A percentile compares a stretch with the other conserved stretches of the same genome.
phyloP scores from a whole-genome alignment of 1,140 invertebrate species.

The Meloidogyne floridensis region DNA sequence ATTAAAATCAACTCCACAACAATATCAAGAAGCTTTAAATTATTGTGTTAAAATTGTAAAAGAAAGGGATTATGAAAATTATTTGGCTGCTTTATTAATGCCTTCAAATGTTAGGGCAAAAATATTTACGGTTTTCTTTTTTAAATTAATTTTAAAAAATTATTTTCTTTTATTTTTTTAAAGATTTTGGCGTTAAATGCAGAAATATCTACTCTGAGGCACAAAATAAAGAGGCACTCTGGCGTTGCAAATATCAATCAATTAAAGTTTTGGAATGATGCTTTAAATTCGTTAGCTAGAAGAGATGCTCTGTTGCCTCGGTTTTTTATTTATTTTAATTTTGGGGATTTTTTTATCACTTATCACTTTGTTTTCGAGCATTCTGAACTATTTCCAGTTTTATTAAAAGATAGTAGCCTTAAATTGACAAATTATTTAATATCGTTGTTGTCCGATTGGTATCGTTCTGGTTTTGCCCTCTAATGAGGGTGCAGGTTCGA shows the following conservation, averaged over 20 bases:
- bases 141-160: conserved; percentile 9
- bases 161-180: conserved; percentile 6
- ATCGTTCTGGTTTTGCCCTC: too few relatives aligned
- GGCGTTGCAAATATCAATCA: conserved; percentile 54
- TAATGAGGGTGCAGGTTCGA: too few relatives aligned
- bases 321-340: conserved; percentile 29
- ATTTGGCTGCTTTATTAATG: conserved; percentile 44
- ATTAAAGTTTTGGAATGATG: conserved; percentile 54
- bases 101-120: conserved; percentile 25
- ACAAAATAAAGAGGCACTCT: conserved; percentile 51
- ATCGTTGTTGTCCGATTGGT: too few relatives aligned
- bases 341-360: too few relatives aligned
- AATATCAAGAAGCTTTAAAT: conserved; percentile 24
- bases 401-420: too few relatives aligned
- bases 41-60: conserved; percentile 50
- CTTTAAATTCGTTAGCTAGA: conserved; percentile 40
- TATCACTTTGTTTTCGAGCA: too few relatives aligned
- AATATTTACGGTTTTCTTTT: conserved; percentile 41
- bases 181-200: conserved; percentile 57
- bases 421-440: too few relatives aligned
- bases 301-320: conserved; percentile 43
- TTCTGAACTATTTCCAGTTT: too few relatives aligned
- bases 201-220: conserved; percentile 46
- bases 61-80: conserved; percentile 55
- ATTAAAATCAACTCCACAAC: background rate